A percentile compares a stretch with the other conserved stretches of the same genome.
Evolutionary conservation across 37 sponge, comb jelly and placozoan species (phyloP).

Genomic region (Oscarella lobularis): DNA sequence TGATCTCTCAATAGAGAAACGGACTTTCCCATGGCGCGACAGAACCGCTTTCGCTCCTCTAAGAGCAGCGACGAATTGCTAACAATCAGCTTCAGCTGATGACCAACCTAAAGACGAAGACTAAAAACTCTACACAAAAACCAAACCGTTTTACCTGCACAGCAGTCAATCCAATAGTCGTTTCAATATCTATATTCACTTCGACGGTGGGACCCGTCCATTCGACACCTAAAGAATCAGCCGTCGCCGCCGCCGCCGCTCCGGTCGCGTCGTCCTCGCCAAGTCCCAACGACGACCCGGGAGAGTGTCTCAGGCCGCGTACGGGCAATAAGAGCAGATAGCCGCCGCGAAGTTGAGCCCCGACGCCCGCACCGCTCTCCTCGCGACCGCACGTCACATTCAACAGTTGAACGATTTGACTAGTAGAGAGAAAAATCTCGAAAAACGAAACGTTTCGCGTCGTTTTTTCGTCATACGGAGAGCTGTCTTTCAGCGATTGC

Average conservation of each 20-base stretch:
- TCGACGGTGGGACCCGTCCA: background rate
- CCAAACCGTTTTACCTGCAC: no score
- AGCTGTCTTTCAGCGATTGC: background rate
- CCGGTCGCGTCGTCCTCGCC: no score
- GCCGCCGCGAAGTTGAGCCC: background rate
- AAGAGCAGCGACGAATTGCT: background rate
- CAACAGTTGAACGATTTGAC: background rate
- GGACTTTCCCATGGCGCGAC: slow-evolving; percentile 13
- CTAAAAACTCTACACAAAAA: no score
- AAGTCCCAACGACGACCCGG: background rate
- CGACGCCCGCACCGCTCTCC: background rate
- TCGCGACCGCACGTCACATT: background rate
- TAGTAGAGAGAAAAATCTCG: background rate
- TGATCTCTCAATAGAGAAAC: slow-evolving; percentile 30
- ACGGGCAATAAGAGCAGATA: background rate
- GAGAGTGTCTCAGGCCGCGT: background rate
- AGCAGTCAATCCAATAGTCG: background rate
- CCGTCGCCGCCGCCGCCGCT: background rate
- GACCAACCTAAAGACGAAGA: background rate
- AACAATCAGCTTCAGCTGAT: slow-evolving; percentile 3
- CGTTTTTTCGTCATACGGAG: background rate
- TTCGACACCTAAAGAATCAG: background rate
- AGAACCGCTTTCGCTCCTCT: background rate
- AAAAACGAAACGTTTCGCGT: no score
- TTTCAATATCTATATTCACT: background rate